Evolutionary conservation across 2,797 vertebrate genomes (phyloP).

Genomic region (Melanotaenia maccullochi): DNA sequence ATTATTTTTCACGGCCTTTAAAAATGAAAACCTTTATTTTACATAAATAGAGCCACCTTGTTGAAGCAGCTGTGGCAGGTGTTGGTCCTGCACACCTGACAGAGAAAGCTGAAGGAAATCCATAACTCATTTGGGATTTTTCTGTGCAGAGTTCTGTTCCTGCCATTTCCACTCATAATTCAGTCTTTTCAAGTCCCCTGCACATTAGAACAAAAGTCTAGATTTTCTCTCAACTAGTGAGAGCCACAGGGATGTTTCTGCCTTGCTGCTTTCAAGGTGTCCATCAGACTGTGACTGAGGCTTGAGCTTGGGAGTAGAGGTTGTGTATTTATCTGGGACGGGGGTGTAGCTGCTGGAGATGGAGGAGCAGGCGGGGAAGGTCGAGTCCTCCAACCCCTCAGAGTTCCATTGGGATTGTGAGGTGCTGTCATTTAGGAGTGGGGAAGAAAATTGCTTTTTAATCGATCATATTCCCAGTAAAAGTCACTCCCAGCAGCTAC

Average conservation of each 20-base stretch:
- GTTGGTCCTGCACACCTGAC: slow-evolving; percentile 21
- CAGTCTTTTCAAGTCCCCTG: slow-evolving; percentile 20
- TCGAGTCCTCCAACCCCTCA: slow-evolving; percentile 33
- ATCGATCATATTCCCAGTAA: slow-evolving; percentile 73
- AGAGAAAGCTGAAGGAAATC: slow-evolving; percentile 11
- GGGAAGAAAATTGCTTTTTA: slow-evolving; percentile 75
- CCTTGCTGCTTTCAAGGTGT: slow-evolving; percentile 48
- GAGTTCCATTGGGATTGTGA: slow-evolving; percentile 45
- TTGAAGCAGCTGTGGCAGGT: slow-evolving; percentile 1
- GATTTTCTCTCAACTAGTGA: slow-evolving; percentile 43
- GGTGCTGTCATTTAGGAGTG: slow-evolving; percentile 54
- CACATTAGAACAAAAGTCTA: slow-evolving; percentile 43
- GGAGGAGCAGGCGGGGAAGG: slow-evolving; percentile 15
- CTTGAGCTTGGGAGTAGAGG: slow-evolving; percentile 7
- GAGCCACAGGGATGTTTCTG: slow-evolving; percentile 41
- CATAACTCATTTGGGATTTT: slow-evolving; percentile 16
- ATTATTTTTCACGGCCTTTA: background rate
- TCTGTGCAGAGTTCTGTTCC: background rate
- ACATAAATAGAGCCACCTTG: background rate
- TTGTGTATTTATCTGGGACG: background rate
- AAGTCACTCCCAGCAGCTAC: slow-evolving; percentile 55
- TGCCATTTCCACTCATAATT: slow-evolving; percentile 11
- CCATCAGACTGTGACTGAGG: slow-evolving; percentile 65
- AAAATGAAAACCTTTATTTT: background rate
- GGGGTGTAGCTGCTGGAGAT: slow-evolving; percentile 9